A percentile compares a stretch with the other conserved stretches of the same genome.
phyloP scores from a whole-genome alignment of 1,140 invertebrate species.

The Apolygus lucorum region DNA sequence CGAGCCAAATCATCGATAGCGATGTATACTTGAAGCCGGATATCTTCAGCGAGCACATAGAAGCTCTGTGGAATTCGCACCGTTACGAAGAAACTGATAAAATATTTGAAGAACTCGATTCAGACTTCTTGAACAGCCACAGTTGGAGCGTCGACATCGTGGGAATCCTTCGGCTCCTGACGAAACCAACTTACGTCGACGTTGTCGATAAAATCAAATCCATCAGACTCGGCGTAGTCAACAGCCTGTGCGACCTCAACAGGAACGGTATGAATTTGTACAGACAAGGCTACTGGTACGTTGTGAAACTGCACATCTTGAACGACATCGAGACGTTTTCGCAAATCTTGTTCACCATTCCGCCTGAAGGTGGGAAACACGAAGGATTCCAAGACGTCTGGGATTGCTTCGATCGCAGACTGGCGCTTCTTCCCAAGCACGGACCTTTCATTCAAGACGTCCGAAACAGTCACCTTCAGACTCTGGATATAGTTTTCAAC shows the following conservation, averaged over 20 bases:
- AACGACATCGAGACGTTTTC: slow-evolving; percentile 52
- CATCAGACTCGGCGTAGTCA: slow-evolving; percentile 51
- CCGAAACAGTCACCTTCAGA: background rate
- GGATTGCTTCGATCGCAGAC: background rate
- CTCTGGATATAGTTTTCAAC: slow-evolving; percentile 20
- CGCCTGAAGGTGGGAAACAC: background rate
- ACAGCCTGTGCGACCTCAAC: slow-evolving; percentile 49
- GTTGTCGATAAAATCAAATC: slow-evolving; percentile 42
- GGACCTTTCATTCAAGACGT: slow-evolving; percentile 14
- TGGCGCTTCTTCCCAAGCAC: slow-evolving; percentile 6
- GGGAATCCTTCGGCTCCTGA: slow-evolving; percentile 48
- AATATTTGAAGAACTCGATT: slow-evolving; percentile 12
- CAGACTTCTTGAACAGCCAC: slow-evolving; percentile 38
- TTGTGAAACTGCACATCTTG: slow-evolving; percentile 64
- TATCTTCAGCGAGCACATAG: slow-evolving; percentile 58
- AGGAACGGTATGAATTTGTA: slow-evolving; percentile 56
- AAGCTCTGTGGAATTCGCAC: slow-evolving; percentile 80
- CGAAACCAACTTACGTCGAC: slow-evolving; percentile 38
- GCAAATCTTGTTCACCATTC: background rate
- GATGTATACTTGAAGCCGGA: slow-evolving; percentile 40
- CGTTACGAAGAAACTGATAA: slow-evolving; percentile 69
- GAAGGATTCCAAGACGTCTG: background rate
- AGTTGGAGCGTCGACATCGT: slow-evolving; percentile 55
- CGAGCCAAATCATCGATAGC: slow-evolving; percentile 40
- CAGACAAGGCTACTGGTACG: slow-evolving; percentile 67